Evolutionary conservation across 2,888 invertebrate genomes (phyloP).

Genomic region (Emmelina monodactyla): DNA sequence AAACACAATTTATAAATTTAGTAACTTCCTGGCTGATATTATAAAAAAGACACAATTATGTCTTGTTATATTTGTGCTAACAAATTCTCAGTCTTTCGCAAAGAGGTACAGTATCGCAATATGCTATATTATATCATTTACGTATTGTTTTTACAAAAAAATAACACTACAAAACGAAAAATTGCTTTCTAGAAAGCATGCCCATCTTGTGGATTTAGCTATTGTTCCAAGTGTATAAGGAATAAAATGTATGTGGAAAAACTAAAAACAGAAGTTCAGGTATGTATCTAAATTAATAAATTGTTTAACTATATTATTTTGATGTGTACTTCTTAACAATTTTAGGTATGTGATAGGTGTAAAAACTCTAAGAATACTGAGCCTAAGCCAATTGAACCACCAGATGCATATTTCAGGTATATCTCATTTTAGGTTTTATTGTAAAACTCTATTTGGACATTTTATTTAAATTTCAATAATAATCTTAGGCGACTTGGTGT

Average conservation of each 20-base stretch:
- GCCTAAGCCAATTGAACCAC: constrained; percentile 34
- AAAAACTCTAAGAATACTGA: constrained; percentile 22
- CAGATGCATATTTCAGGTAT: constrained; percentile 68
- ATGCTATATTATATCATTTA: neutral
- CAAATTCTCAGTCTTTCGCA: constrained; percentile 74
- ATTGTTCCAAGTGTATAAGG: constrained; percentile 82
- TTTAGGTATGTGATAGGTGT: constrained; percentile 54
- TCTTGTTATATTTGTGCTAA: constrained; percentile 77
- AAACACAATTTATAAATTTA: too few relatives aligned
- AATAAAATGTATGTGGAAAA: constrained; percentile 73
- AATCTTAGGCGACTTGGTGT: constrained; percentile 23
- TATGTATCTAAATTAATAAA: constrained; percentile 43
- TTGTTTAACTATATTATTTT: constrained; percentile 18
- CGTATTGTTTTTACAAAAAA: neutral
- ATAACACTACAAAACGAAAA: constrained; percentile 1
- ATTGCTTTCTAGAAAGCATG: constrained; percentile 75
- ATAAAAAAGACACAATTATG: too few relatives aligned
- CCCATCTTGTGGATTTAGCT: constrained; percentile 83
- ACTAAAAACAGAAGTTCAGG: constrained; percentile 70
- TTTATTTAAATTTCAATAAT: constrained; percentile 2
- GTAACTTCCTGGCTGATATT: too few relatives aligned
- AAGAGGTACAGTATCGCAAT: constrained; percentile 66
- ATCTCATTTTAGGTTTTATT: constrained; percentile 12
- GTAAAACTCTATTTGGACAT: neutral
- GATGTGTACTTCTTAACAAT: too few relatives aligned